Conservation (phyloP, 2,888 invertebrate genomes). For the Habroteleia sp. region DNA sequence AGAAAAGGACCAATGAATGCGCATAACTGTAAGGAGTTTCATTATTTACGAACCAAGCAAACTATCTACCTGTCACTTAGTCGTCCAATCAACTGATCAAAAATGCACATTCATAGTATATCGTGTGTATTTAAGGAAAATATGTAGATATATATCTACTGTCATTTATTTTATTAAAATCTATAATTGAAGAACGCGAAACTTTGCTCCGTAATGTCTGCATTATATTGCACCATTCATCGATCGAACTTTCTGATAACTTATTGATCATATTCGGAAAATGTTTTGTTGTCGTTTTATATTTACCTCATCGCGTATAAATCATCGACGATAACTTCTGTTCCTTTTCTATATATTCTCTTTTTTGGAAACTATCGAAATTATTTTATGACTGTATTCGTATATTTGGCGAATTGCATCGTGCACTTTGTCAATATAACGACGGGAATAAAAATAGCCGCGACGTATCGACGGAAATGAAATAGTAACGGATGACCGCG, state of each 20-base stretch:
- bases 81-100: constrained; percentile 27
- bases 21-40: constrained; percentile 49
- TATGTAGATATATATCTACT: neutral
- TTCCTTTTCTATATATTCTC: neutral
- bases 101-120: constrained; percentile 1
- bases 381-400: no score
- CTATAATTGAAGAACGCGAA: constrained; percentile 11
- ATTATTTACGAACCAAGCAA: constrained; percentile 54
- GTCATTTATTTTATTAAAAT: constrained; percentile 1
- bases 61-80: constrained; percentile 48
- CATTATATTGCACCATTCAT: constrained; percentile 18
- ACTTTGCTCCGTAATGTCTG: constrained; percentile 4
- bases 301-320: constrained; percentile 34
- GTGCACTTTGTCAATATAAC: constrained; percentile 16
- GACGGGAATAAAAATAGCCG: constrained; percentile 10
- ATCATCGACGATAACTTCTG: constrained; percentile 8
- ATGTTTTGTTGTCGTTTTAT: constrained; percentile 7
- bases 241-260: constrained; percentile 18
- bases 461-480: no score
- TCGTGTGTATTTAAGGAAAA: neutral
- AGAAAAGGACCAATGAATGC: constrained; percentile 60
- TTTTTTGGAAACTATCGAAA: neutral
- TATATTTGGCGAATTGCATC: no score
- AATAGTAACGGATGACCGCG: no score
- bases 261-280: constrained; percentile 19